Conservation (phyloP, 1,140 invertebrate genomes). For the Ceratina calcarata region DNA sequence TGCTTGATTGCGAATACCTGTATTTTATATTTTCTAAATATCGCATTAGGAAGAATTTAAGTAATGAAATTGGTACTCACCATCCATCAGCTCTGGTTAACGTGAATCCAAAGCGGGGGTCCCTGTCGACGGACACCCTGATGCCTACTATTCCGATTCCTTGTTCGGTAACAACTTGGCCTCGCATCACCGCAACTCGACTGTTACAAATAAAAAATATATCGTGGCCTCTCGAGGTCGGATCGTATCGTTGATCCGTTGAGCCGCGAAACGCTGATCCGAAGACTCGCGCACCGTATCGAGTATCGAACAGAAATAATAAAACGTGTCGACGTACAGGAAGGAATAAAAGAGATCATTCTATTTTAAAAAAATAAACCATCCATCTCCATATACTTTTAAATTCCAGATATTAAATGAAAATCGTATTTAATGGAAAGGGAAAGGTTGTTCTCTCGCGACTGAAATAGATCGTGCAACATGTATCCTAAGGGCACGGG, state of each 20-base stretch:
- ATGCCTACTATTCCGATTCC: slow-evolving; percentile 97
- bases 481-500: slow-evolving; percentile 12
- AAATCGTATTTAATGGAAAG: neutral
- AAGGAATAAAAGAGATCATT: no score
- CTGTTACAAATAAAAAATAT: slow-evolving; percentile 84
- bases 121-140: slow-evolving; percentile 95
- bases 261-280: slow-evolving; percentile 54
- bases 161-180: slow-evolving; percentile 95
- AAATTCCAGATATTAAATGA: neutral
- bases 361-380: neutral
- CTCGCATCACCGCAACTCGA: slow-evolving; percentile 98
- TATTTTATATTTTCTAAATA: no score
- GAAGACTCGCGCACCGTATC: neutral
- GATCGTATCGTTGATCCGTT: slow-evolving; percentile 61
- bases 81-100: slow-evolving; percentile 95
- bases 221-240: slow-evolving; percentile 61
- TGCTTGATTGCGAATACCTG: neutral
- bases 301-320: neutral
- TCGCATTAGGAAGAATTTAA: no score
- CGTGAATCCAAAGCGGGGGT: slow-evolving; percentile 97
- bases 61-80: slow-evolving; percentile 84
- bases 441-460: no score
- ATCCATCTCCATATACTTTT: neutral
- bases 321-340: neutral
- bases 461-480: neutral